Evolutionary conservation across 2,797 vertebrate genomes (phyloP).

Genomic region (Helostoma temminkii): DNA sequence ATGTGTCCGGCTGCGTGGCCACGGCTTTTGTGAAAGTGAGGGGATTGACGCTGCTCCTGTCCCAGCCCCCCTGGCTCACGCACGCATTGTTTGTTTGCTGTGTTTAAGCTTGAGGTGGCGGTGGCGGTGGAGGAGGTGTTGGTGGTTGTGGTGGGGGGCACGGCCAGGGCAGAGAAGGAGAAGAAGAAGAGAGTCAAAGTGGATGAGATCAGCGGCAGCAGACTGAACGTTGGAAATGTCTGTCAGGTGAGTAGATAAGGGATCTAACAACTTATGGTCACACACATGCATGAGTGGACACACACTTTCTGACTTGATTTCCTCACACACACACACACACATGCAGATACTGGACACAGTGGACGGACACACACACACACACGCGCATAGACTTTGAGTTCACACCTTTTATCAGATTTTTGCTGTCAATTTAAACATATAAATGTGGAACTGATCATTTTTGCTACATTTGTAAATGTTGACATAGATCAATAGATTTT

Average conservation of each 20-base stretch:
- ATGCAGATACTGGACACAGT: background rate
- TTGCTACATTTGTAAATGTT: background rate
- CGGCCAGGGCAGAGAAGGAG: constrained; percentile 63
- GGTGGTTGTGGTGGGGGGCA: constrained; percentile 56
- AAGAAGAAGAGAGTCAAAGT: constrained; percentile 69
- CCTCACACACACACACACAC: constrained; percentile 9
- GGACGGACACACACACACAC: background rate
- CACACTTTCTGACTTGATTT: constrained; percentile 23
- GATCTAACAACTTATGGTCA: constrained; percentile 65
- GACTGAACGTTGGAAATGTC: constrained; percentile 83
- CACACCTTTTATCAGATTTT: constrained; percentile 23
- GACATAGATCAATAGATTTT: background rate
- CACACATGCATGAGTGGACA: constrained; percentile 4
- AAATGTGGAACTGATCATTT: constrained; percentile 9
- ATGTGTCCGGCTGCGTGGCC: constrained; percentile 70
- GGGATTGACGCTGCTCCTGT: constrained; percentile 70
- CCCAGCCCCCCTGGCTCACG: constrained; percentile 69
- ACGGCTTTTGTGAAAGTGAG: constrained; percentile 78
- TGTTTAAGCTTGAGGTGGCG: constrained; percentile 72
- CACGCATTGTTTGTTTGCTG: constrained; percentile 78
- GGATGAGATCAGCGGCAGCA: constrained; percentile 70
- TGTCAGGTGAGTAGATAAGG: constrained; percentile 84
- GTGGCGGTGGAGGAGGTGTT: constrained; percentile 44
- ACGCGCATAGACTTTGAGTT: constrained; percentile 39
- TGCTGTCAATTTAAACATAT: background rate